These are phyloP conservation scores for Spinus pinus DNA, from an alignment of 2,797 vertebrate species.

Conservation along the genomic window DNA sequence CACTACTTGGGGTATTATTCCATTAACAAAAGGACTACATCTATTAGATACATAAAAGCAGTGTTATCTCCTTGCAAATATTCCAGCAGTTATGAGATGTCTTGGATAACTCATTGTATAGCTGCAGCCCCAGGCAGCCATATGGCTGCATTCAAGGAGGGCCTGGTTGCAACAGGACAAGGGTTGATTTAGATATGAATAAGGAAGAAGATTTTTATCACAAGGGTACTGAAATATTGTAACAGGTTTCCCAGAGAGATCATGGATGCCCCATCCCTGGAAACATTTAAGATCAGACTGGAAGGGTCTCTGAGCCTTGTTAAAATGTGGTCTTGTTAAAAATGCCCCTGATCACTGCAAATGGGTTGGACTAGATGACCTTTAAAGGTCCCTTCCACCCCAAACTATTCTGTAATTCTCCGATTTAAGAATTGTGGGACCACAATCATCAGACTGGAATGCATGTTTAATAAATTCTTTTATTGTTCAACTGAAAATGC, in stretches of 20 bases:
- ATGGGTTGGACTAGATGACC: background rate
- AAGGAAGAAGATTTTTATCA: background rate
- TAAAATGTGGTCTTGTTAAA: background rate
- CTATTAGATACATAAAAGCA: background rate
- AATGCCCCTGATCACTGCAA: background rate
- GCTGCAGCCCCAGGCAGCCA: background rate
- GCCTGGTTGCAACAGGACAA: background rate
- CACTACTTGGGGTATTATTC: background rate
- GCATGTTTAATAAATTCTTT: background rate
- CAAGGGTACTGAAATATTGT: background rate
- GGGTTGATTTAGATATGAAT: too few relatives aligned
- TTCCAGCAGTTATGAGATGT: background rate
- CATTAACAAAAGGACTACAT: background rate
- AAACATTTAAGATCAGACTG: background rate
- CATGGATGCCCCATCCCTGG: background rate
- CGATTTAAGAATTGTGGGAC: background rate
- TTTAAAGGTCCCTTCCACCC: background rate
- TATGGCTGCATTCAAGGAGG: background rate
- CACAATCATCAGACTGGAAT: background rate
- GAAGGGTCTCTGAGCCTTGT: background rate
- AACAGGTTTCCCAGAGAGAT: background rate
- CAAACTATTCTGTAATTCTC: background rate
- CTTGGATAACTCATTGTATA: background rate
- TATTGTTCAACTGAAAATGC: background rate
- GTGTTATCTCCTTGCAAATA: background rate